Evolutionary conservation across 2,888 invertebrate species (phyloP), one percentile per base, ranked within the genome.

Genomic region (Pristionchus exspectatus): DNA sequence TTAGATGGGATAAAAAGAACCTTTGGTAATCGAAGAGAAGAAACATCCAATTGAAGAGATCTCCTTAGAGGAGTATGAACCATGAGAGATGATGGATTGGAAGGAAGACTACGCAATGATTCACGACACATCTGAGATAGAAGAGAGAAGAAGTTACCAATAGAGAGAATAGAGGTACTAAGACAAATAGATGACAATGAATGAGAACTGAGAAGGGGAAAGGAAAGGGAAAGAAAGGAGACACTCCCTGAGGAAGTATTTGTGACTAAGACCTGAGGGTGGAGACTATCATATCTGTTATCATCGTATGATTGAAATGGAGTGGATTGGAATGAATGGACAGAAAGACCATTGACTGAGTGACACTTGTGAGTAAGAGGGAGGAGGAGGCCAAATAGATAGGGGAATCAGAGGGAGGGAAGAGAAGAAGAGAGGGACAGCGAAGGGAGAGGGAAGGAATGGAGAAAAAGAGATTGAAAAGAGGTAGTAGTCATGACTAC

Each of bases 281-380:
- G 33, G 87, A 85, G 38, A 69, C 2, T 38, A 27, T n/a, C 24
- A 44, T 38, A 69, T 44, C 10, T 81, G 87, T 86, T 81, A 89
- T 50, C 69, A 87, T n/a, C n/a, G 59, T 56, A 50, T 66, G 87
- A 90, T 85, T 83, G 89, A 83, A 54, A 56, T 74, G 59, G 50
- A 81, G 87, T 87, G 44, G 89, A 90, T 87, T 84, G 89, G 84
- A 66, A 74, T 74, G 81, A 89, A 87, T 89, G 77, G 66, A 90
- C 44, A 59, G 89, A 84, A 86, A 88, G 89, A 81, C 81, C 81
- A 81, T 81, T 27, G 81, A 81, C 81, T 81, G 74, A 38, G 74
- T 74, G 81, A 81, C 81, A 81, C 81, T 81, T 81, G 81, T 54
- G 81, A 81, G 81, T 81, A 81, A 50, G 50, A 81, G 81, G 44